A percentile compares a stretch with the other conserved stretches of the same genome.
Conservation (phyloP, 2,113 vertebrate genomes). For the Clarias gariepinus region DNA sequence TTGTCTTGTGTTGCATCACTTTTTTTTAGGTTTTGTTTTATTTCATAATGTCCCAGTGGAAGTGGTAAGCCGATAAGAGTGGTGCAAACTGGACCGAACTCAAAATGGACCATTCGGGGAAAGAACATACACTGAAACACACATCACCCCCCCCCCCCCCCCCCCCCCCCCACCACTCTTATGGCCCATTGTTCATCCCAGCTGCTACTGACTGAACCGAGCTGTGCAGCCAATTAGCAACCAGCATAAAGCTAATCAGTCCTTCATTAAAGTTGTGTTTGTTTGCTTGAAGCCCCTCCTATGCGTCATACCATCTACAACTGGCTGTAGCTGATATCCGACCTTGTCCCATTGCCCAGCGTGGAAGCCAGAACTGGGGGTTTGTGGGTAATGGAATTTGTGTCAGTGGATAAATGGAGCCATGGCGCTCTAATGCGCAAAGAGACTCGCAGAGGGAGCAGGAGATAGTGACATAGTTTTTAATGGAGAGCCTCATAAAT, state of each 20-base stretch:
- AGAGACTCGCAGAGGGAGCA: slow-evolving; percentile 12
- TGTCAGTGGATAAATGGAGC: slow-evolving; percentile 45
- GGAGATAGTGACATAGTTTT: slow-evolving; percentile 14
- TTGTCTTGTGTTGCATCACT: slow-evolving; percentile 18
- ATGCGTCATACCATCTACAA: slow-evolving; percentile 1
- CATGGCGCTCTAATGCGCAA: slow-evolving; percentile 15
- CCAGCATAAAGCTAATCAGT: slow-evolving; percentile 26
- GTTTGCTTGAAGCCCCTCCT: slow-evolving; percentile 7
- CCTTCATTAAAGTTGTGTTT: slow-evolving; percentile 8
- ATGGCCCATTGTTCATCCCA: slow-evolving; percentile 16
- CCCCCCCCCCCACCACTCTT: background rate
- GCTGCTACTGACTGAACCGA: slow-evolving; percentile 29
- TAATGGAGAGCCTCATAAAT: slow-evolving; percentile 52
- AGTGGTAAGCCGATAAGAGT: slow-evolving; percentile 44
- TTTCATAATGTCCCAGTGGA: slow-evolving; percentile 56
- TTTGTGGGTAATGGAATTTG: slow-evolving; percentile 41
- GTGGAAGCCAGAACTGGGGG: slow-evolving; percentile 5
- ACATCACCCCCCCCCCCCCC: background rate
- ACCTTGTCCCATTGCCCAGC: slow-evolving; percentile 17
- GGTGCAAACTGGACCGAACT: slow-evolving; percentile 35
- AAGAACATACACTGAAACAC: slow-evolving; percentile 11
- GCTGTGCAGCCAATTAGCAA: slow-evolving; percentile 36
- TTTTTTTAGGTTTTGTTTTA: slow-evolving; percentile 56
- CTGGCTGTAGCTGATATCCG: slow-evolving; percentile 5
- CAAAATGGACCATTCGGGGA: slow-evolving; percentile 29